Conservation (phyloP, 2,888 invertebrate genomes). For the Drosophila monieri region DNA sequence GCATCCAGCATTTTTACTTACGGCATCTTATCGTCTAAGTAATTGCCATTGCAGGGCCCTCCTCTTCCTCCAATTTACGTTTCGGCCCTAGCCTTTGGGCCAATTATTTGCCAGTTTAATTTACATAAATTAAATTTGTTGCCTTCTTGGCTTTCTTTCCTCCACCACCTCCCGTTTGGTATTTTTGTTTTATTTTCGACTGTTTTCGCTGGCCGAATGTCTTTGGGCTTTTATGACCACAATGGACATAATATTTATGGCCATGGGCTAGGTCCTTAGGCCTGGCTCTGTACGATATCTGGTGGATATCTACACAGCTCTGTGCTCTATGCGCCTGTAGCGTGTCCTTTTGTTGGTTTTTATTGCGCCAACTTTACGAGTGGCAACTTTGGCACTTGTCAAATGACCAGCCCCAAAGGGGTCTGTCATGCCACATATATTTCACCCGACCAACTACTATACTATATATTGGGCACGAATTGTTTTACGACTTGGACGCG, state of each 20-base stretch:
- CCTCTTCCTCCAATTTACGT: not conserved
- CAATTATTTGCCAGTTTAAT: conserved; percentile 65
- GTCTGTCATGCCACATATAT: conserved; percentile 24
- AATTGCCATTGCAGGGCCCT: conserved; percentile 60
- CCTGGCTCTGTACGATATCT: not conserved
- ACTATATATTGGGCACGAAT: conserved; percentile 43
- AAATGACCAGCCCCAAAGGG: conserved; percentile 54
- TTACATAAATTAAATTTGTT: conserved; percentile 61
- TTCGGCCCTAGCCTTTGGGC: conserved; percentile 22
- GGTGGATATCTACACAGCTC: conserved; percentile 1
- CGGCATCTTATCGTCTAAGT: conserved; percentile 62
- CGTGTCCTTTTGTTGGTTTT: conserved; percentile 34
- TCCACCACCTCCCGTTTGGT: not conserved
- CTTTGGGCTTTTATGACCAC: conserved; percentile 51
- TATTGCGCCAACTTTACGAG: conserved; percentile 60
- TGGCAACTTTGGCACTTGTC: conserved; percentile 58
- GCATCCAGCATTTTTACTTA: conserved; percentile 41
- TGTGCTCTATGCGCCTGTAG: conserved; percentile 5
- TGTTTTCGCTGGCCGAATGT: conserved; percentile 33
- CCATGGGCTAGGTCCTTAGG: conserved; percentile 28
- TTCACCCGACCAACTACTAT: conserved; percentile 25
- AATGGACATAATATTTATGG: conserved; percentile 54
- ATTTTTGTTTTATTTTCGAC: conserved; percentile 19
- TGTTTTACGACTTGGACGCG: conserved; percentile 49
- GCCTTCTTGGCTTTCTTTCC: conserved; percentile 20